phyloP scores from a whole-genome alignment of 92 coral and sea anemone species.

The Porites evermanni region DNA sequence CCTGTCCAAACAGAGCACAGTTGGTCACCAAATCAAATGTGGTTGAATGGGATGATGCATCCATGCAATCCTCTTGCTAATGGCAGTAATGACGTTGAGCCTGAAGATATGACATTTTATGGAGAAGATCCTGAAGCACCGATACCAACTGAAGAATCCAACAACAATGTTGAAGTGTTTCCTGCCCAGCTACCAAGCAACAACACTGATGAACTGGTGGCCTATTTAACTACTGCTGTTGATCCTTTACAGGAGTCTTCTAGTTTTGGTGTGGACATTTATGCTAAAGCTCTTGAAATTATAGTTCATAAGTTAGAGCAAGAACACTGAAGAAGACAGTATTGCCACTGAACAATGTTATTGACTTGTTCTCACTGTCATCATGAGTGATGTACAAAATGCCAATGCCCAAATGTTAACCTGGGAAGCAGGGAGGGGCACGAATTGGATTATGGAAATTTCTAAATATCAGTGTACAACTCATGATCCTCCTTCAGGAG shows the following conservation, averaged over 20 bases:
- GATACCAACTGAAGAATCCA: conserved; percentile 51
- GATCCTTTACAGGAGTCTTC: conserved; percentile 42
- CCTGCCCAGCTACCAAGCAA: conserved; percentile 58
- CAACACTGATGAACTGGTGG: conserved; percentile 38
- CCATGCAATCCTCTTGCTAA: conserved; percentile 60
- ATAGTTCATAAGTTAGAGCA: conserved; percentile 40
- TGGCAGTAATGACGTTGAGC: conserved; percentile 54
- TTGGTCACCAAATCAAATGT: conserved; percentile 76
- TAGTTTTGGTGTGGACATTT: conserved; percentile 60
- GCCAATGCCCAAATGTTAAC: background rate
- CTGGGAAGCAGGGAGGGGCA: no score
- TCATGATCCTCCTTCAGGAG: no score
- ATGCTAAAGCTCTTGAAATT: conserved; percentile 44
- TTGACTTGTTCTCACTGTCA: background rate
- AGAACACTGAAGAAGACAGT: background rate
- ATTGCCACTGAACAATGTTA: background rate
- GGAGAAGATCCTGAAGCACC: conserved; percentile 75
- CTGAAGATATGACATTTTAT: conserved; percentile 44
- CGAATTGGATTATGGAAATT: no score
- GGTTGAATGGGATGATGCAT: conserved; percentile 73
- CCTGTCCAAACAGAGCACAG: conserved; percentile 58
- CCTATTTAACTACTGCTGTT: conserved; percentile 44
- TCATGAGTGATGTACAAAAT: background rate
- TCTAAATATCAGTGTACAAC: no score
- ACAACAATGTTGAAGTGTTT: conserved; percentile 66